Percentiles rank a stretch among this genome's conserved stretches.
These are phyloP conservation scores for Eriocheir sinensis DNA, from an alignment of 1,140 invertebrate species.

Conservation along the genomic window DNA sequence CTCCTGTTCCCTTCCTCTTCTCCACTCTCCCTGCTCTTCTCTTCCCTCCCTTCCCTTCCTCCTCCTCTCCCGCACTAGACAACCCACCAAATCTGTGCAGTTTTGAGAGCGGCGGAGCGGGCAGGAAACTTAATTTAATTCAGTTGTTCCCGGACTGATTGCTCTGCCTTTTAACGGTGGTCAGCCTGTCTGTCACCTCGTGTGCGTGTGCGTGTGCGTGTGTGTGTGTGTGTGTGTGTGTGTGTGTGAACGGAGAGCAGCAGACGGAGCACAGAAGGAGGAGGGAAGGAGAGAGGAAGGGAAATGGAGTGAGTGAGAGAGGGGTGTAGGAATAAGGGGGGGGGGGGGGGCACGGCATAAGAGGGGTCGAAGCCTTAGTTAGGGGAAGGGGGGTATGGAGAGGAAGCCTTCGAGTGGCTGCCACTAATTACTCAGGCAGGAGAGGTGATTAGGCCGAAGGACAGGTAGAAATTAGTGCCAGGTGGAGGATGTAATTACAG, in stretches of 20 bases:
- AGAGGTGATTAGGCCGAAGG: background rate
- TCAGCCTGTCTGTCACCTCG: background rate
- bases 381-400: background rate
- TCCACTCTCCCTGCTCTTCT: background rate
- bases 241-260: background rate
- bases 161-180: background rate
- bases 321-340: too few species aligned
- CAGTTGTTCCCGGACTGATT: background rate
- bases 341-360: background rate
- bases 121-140: background rate
- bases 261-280: background rate
- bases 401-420: slow-evolving; percentile 9
- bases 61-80: background rate
- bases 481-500: background rate
- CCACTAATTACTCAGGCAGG: slow-evolving; percentile 14
- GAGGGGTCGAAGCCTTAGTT: too few species aligned
- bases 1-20: background rate
- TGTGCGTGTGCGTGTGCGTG: slow-evolving; percentile 20
- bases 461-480: slow-evolving; percentile 5
- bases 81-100: background rate
- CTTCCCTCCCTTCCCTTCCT: background rate
- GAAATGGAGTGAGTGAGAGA: too few species aligned
- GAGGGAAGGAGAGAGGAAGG: background rate
- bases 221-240: slow-evolving; percentile 7
- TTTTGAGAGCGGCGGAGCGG: background rate